These are phyloP conservation scores for Origma solitaria DNA, from an alignment of 2,113 vertebrate species.

Conservation along the genomic window DNA sequence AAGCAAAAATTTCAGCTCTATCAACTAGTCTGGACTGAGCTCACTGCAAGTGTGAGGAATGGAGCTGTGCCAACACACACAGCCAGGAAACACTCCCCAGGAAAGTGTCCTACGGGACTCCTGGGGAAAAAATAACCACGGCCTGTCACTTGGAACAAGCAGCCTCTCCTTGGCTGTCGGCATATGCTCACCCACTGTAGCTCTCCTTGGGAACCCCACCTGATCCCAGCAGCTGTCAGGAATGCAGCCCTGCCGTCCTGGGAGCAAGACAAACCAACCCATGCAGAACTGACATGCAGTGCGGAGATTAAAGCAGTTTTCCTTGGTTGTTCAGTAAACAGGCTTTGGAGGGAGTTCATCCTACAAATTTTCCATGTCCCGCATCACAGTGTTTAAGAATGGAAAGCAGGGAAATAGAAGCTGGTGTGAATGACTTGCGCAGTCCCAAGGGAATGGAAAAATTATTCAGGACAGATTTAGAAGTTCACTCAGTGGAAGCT, in stretches of 20 bases:
- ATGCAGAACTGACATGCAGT: neutral
- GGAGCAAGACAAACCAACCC: neutral
- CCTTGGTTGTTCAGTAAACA: neutral
- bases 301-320: neutral
- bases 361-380: neutral
- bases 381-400: neutral
- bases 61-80: neutral
- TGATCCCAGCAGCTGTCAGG: neutral
- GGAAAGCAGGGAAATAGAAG: neutral
- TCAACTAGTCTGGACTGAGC: neutral
- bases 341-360: neutral
- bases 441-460: neutral
- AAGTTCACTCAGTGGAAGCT: neutral
- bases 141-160: neutral
- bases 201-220: neutral
- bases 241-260: neutral
- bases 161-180: accelerated
- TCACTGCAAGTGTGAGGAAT: neutral
- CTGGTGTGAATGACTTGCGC: neutral
- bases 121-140: neutral
- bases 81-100: neutral
- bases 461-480: neutral
- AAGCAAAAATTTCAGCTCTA: neutral
- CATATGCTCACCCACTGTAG: neutral
- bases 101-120: neutral